A percentile compares a stretch with the other conserved stretches of the same genome.
Conservation (phyloP, 30 jellyfish, hydroid and myxozoan genomes). For the Aurelia sp. region DNA sequence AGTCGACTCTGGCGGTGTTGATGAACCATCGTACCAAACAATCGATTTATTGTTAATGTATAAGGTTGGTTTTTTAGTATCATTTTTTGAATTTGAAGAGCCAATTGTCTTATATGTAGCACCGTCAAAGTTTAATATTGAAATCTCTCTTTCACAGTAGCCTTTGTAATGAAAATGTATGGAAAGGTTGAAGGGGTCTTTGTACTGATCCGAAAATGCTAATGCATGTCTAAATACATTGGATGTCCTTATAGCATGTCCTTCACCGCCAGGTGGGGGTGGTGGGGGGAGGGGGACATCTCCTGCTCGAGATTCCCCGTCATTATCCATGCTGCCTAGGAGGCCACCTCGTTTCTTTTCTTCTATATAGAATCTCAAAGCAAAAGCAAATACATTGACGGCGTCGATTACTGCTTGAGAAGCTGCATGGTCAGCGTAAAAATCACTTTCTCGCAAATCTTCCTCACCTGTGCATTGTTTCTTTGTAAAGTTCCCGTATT, state of each 20-base stretch:
- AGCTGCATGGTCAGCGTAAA: constrained; percentile 32
- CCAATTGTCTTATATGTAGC: background rate
- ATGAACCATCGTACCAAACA: constrained; percentile 12
- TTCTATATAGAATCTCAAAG: background rate
- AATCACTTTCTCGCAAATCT: constrained; percentile 13
- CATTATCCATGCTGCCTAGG: no score
- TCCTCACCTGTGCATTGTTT: constrained; percentile 29
- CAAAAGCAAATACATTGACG: constrained; percentile 31
- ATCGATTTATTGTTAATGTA: background rate
- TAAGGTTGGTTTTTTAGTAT: background rate
- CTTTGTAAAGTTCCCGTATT: background rate
- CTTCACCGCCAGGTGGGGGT: no score
- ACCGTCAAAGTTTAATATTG: constrained; percentile 10
- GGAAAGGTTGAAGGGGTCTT: constrained; percentile 6
- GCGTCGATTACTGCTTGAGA: constrained; percentile 58
- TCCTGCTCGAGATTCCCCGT: no score
- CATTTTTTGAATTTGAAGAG: background rate
- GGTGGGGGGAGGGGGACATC: no score
- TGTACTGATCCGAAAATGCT: background rate
- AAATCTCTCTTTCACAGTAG: background rate
- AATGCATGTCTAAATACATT: no score
- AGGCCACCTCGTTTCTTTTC: no score
- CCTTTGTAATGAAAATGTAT: background rate
- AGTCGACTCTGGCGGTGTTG: background rate
- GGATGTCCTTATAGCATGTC: no score